A percentile compares a stretch with the other conserved stretches of the same genome.
These are phyloP conservation scores for Plebejus anna DNA, from an alignment of 2,888 invertebrate genomes.

Conservation along the genomic window DNA sequence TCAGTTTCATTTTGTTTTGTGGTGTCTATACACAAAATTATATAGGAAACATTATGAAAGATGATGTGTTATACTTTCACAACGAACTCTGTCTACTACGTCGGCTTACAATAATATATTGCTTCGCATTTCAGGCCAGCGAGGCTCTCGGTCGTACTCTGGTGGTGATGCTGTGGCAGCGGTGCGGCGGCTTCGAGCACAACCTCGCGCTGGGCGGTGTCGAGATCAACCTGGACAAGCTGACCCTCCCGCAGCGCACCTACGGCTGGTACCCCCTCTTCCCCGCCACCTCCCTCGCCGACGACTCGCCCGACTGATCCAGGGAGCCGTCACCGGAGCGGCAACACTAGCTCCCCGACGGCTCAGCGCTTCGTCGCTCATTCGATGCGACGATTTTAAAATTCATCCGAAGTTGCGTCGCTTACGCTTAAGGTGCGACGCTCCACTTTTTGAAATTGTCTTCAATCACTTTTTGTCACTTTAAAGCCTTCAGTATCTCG, in stretches of 20 bases:
- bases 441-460: neutral
- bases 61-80: no score
- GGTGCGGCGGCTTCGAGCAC: constrained; percentile 92
- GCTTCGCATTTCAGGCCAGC: constrained; percentile 71
- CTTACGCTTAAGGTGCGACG: neutral
- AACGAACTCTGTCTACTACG: no score
- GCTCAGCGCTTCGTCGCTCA: constrained; percentile 42
- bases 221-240: constrained; percentile 90
- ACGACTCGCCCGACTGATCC: constrained; percentile 79
- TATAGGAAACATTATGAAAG: no score
- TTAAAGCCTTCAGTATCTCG: neutral
- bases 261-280: constrained; percentile 96
- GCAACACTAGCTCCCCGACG: constrained; percentile 61
- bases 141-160: constrained; percentile 89
- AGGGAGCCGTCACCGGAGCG: constrained; percentile 77
- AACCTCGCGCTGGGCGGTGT: constrained; percentile 90
- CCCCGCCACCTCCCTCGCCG: constrained; percentile 88
- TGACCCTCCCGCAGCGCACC: constrained; percentile 88
- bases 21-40: no score
- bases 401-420: neutral
- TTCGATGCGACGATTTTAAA: neutral
- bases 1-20: no score
- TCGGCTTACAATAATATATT: no score
- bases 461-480: neutral
- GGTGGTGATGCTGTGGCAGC: constrained; percentile 95